Conservation (phyloP, 2,113 vertebrate genomes). For the Dipodomys stephensi region DNA sequence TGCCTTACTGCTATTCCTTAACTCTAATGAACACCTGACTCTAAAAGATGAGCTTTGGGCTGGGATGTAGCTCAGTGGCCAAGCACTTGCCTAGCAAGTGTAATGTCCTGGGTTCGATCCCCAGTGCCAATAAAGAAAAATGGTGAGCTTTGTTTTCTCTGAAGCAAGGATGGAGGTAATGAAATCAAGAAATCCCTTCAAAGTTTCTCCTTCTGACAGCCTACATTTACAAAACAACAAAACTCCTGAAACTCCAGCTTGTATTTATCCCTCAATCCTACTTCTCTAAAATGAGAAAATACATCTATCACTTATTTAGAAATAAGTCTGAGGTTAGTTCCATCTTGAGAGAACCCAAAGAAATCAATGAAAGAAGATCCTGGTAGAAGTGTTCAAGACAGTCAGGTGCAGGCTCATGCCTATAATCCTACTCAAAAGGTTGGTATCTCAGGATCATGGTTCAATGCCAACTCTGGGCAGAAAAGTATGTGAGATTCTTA, state of each 20-base stretch:
- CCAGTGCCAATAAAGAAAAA: no score
- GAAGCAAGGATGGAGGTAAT: conserved; percentile 1
- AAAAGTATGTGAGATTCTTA: no score
- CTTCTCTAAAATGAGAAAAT: conserved; percentile 58
- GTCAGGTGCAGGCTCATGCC: no score
- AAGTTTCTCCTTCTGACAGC: conserved; percentile 70
- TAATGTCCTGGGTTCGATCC: no score
- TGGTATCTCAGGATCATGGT: no score
- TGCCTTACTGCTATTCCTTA: conserved; percentile 62
- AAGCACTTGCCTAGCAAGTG: no score
- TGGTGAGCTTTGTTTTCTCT: conserved; percentile 25
- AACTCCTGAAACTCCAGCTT: neutral
- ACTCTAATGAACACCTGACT: conserved; percentile 79
- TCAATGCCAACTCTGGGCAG: no score
- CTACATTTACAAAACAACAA: conserved; percentile 43
- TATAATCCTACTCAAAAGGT: no score
- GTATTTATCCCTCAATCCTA: conserved; percentile 63
- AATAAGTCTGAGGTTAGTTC: conserved; percentile 63
- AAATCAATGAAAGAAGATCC: neutral
- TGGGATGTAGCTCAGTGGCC: no score
- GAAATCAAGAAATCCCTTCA: conserved; percentile 44
- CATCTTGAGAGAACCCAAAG: neutral
- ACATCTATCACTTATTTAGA: conserved; percentile 58
- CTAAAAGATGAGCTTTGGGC: conserved; percentile 47
- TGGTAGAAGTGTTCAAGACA: neutral